Evolutionary conservation across 1,140 invertebrate species (phyloP).

Genomic region (Schlechtendalia chinensis): DNA sequence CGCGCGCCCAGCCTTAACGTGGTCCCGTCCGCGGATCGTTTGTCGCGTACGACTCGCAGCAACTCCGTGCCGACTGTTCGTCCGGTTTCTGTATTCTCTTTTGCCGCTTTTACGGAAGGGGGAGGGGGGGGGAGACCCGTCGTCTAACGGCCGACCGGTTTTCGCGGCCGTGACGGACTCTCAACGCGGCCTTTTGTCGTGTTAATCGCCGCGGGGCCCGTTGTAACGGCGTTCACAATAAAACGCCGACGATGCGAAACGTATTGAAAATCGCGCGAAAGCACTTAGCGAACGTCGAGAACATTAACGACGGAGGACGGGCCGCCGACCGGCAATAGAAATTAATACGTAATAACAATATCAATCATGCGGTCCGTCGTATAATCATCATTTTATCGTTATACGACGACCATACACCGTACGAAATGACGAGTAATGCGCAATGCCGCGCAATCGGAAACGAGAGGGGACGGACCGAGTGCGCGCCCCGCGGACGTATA

Average conservation of each 20-base stretch:
- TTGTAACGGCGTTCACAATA: neutral
- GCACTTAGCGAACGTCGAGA: neutral
- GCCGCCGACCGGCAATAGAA: neutral
- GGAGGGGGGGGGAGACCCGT: slow-evolving; percentile 26
- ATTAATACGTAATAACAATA: slow-evolving; percentile 6
- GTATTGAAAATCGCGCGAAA: neutral
- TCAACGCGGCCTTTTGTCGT: neutral
- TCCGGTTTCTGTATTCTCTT: too few species aligned
- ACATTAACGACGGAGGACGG: neutral
- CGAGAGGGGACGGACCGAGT: neutral
- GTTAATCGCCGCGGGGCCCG: too few species aligned
- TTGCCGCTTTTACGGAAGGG: too few species aligned
- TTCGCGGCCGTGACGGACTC: slow-evolving; percentile 38
- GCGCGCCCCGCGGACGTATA: too few species aligned
- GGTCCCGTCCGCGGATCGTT: too few species aligned
- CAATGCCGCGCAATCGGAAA: slow-evolving; percentile 33
- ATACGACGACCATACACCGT: neutral
- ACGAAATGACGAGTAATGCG: neutral
- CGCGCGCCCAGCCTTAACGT: too few species aligned
- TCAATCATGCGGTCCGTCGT: slow-evolving; percentile 41
- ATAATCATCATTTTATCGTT: slow-evolving; percentile 40
- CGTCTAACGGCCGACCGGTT: slow-evolving; percentile 40
- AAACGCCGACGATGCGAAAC: neutral
- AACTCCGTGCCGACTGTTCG: too few species aligned
- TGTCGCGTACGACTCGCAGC: too few species aligned